Evolutionary conservation across 2,113 vertebrate genomes (phyloP).

Genomic region (Grallaria varia): DNA sequence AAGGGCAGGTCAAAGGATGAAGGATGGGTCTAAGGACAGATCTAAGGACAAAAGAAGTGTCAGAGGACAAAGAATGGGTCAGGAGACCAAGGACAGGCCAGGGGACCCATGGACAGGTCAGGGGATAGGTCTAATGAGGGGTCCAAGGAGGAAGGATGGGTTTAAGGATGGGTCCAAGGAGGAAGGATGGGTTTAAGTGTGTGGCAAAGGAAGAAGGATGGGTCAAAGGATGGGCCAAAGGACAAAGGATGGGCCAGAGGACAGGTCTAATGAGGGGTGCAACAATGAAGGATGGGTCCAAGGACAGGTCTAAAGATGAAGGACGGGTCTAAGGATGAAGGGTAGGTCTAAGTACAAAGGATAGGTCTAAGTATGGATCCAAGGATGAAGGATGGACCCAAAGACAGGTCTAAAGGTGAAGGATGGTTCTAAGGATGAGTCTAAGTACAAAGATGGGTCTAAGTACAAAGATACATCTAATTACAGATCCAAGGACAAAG

Average conservation of each 20-base stretch:
- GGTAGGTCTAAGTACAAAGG: neutral
- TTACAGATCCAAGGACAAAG: neutral
- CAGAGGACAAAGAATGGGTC: no score
- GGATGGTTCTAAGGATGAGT: fast-evolving
- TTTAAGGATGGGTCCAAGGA: neutral
- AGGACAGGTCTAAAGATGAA: neutral
- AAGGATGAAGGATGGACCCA: neutral
- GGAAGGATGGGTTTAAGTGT: no score
- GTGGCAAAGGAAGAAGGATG: neutral
- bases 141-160: no score
- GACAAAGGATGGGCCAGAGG: neutral
- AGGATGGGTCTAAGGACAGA: no score
- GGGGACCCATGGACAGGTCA: no score
- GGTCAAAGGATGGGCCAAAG: neutral
- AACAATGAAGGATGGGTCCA: neutral
- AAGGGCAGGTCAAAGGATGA: no score
- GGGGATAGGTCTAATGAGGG: fast-evolving
- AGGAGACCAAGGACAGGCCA: no score
- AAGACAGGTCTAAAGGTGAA: neutral
- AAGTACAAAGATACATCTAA: no score
- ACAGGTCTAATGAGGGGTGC: neutral
- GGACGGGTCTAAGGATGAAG: neutral
- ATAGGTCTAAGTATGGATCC: neutral
- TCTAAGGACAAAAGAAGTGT: no score
- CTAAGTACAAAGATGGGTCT: neutral